Conservation (phyloP, 2,797 vertebrate species). For the Astyanax mexicanus region DNA sequence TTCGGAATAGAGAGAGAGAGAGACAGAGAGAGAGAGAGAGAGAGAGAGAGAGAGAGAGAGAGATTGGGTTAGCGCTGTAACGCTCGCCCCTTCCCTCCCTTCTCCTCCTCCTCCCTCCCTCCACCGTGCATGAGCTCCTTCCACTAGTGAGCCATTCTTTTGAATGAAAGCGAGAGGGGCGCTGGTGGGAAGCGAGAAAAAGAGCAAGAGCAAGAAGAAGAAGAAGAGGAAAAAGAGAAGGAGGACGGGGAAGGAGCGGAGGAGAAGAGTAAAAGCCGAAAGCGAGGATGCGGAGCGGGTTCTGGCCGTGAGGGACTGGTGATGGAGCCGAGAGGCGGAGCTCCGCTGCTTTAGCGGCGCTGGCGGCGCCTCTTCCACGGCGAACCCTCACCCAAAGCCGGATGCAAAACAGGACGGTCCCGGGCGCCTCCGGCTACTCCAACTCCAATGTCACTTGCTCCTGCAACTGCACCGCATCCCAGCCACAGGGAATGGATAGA, state of each 20-base stretch:
- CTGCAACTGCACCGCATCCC: slow-evolving; percentile 71
- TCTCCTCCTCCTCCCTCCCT: background rate
- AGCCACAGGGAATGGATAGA: slow-evolving; percentile 73
- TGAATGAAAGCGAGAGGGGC: slow-evolving; percentile 58
- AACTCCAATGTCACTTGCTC: slow-evolving; percentile 77
- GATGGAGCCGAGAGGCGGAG: slow-evolving; percentile 7
- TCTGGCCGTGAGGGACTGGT: background rate
- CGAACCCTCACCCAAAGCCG: slow-evolving; percentile 58
- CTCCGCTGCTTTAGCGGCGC: slow-evolving; percentile 44
- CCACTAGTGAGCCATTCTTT: slow-evolving; percentile 55
- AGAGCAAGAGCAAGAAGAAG: background rate
- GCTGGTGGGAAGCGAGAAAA: slow-evolving; percentile 7
- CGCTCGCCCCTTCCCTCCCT: slow-evolving; percentile 42
- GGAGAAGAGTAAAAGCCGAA: slow-evolving; percentile 52
- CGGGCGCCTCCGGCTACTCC: slow-evolving; percentile 60
- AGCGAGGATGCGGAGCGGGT: background rate
- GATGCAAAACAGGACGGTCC: slow-evolving; percentile 66
- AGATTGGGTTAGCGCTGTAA: background rate
- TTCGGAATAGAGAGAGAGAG: slow-evolving; percentile 46
- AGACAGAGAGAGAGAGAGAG: slow-evolving; percentile 38
- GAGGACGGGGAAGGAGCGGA: background rate
- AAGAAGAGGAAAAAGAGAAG: background rate
- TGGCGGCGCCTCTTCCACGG: slow-evolving; percentile 58
- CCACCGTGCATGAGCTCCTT: background rate
- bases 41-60: background rate